These are phyloP conservation scores for Atrina japonica DNA, from an alignment of 2,888 invertebrate species.

Conservation along the genomic window DNA sequence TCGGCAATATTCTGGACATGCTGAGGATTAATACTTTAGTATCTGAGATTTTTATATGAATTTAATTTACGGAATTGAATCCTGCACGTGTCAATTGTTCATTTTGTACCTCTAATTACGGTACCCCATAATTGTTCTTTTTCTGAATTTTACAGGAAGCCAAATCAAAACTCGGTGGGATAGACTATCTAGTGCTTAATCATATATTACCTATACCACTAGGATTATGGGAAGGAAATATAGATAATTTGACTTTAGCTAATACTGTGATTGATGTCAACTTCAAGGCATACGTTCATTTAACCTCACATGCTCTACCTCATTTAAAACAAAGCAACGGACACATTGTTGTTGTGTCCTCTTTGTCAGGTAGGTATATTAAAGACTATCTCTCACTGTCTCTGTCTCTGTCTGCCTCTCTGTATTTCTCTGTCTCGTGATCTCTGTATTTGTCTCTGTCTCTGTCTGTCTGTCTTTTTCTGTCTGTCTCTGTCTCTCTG, in stretches of 20 bases:
- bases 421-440: too few species aligned
- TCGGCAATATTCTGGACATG: too few species aligned
- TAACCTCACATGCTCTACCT: conserved; percentile 74
- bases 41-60: too few species aligned
- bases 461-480: too few species aligned
- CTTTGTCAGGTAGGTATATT: conserved; percentile 71
- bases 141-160: conserved; percentile 67
- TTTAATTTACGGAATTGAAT: too few species aligned
- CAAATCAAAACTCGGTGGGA: conserved; percentile 65
- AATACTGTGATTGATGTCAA: conserved; percentile 71
- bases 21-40: too few species aligned
- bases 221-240: conserved; percentile 70
- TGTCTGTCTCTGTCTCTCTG: too few species aligned
- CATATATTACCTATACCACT: conserved; percentile 71
- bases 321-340: conserved; percentile 69
- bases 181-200: conserved; percentile 77
- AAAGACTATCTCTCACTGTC: neutral
- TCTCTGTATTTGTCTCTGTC: too few species aligned
- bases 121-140: too few species aligned
- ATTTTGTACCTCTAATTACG: too few species aligned
- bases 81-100: too few species aligned
- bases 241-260: conserved; percentile 65
- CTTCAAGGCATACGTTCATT: conserved; percentile 76
- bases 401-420: too few species aligned
- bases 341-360: conserved; percentile 74